Conservation (phyloP, 1,140 invertebrate genomes). For the Cyclina sinensis region DNA sequence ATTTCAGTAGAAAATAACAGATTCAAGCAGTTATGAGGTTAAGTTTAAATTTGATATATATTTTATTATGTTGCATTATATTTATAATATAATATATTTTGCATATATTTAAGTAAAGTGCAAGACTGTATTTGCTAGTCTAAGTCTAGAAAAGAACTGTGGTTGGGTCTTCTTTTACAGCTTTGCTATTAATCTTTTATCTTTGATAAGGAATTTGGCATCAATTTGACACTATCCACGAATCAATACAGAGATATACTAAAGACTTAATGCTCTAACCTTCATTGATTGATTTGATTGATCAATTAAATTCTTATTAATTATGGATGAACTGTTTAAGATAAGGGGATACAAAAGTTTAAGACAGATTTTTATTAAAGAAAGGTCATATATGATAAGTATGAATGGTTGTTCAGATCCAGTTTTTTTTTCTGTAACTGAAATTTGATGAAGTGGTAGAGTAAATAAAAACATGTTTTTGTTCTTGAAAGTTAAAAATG, state of each 20-base stretch:
- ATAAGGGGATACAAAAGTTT: neutral
- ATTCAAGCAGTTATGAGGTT: too few species aligned
- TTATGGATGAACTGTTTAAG: constrained; percentile 17
- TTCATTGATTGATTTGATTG: constrained; percentile 41
- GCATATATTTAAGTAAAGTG: too few species aligned
- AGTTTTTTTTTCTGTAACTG: neutral
- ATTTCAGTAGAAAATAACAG: too few species aligned
- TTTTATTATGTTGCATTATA: too few species aligned
- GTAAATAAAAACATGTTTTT: neutral
- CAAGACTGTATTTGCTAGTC: too few species aligned
- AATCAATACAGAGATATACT: constrained; percentile 7
- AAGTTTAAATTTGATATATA: too few species aligned
- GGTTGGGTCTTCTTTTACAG: too few species aligned
- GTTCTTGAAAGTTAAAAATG: too few species aligned
- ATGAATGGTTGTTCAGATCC: neutral
- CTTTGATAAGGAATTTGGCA: constrained; percentile 9
- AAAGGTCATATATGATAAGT: neutral
- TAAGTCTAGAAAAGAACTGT: too few species aligned
- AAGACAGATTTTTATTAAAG: neutral
- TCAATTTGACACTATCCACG: neutral
- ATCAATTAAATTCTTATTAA: constrained; percentile 37
- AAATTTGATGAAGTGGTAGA: neutral
- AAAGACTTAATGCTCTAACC: constrained; percentile 11
- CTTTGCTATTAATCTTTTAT: neutral
- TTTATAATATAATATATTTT: too few species aligned